Evolutionary conservation across 2,797 vertebrate species (phyloP).

Genomic region (Trichosurus vulpecula): DNA sequence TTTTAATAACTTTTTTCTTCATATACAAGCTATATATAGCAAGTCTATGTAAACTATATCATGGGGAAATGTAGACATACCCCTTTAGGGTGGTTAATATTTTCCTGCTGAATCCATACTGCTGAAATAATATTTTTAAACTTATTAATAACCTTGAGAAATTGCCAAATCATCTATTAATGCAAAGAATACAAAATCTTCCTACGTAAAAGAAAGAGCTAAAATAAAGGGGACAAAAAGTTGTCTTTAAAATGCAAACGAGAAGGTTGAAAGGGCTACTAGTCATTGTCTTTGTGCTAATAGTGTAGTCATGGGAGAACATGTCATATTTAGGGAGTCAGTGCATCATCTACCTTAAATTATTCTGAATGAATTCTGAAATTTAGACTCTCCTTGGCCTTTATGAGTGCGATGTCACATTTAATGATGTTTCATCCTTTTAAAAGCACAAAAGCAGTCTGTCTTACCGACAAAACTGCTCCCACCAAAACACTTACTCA

Average conservation of each 20-base stretch:
- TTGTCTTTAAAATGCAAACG: neutral
- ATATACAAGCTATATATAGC: neutral
- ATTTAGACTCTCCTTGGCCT: neutral
- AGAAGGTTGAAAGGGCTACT: neutral
- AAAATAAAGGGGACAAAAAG: slow-evolving; percentile 23
- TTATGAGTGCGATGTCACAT: slow-evolving; percentile 4
- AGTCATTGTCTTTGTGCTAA: neutral
- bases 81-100: slow-evolving; percentile 2
- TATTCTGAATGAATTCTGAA: slow-evolving; percentile 35
- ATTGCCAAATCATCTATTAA: neutral
- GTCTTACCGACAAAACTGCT: slow-evolving; percentile 65
- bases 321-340: neutral
- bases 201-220: neutral
- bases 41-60: neutral
- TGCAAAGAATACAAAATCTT: slow-evolving; percentile 3
- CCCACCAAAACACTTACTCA: slow-evolving; percentile 71
- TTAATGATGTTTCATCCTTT: slow-evolving; percentile 76
- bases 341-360: neutral
- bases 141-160: slow-evolving; percentile 21
- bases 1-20: neutral
- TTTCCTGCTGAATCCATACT: slow-evolving; percentile 26
- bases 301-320: neutral
- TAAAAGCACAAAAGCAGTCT: slow-evolving; percentile 64
- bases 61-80: neutral
- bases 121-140: neutral